phyloP scores from a whole-genome alignment of 2,888 invertebrate species.

The Tipula lateralis region DNA sequence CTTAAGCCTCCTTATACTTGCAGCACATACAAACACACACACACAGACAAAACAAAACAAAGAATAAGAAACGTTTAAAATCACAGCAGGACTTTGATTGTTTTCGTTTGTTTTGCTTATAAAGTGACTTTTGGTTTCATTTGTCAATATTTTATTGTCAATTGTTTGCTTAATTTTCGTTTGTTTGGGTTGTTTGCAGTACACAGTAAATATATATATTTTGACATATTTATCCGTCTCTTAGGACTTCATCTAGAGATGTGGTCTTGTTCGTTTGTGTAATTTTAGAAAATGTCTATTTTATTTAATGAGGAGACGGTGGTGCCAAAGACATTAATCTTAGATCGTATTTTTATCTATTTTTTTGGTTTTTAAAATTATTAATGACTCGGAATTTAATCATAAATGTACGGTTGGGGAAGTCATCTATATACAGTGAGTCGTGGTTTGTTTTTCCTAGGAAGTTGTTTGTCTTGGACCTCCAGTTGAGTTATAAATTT shows the following conservation, averaged over 20 bases:
- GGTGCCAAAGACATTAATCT: conserved; percentile 19
- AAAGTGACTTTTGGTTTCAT: conserved; percentile 26
- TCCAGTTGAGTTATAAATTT: background rate
- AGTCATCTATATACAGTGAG: background rate
- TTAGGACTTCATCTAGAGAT: background rate
- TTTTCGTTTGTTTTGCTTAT: background rate
- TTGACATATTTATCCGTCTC: conserved; percentile 19
- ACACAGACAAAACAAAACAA: too few relatives aligned
- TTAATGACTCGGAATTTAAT: background rate
- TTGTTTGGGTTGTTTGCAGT: background rate
- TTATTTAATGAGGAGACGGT: background rate
- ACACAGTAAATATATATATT: background rate
- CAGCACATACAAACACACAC: background rate
- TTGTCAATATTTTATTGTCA: conserved; percentile 7
- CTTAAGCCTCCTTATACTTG: conserved; percentile 25
- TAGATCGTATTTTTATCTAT: background rate
- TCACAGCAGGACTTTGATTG: conserved; percentile 25
- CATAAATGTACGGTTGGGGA: background rate
- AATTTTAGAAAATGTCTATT: background rate
- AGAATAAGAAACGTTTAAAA: conserved; percentile 27
- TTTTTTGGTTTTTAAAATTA: background rate
- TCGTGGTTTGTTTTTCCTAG: background rate
- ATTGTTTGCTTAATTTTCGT: conserved; percentile 2
- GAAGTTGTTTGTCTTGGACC: background rate
- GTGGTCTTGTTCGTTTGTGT: background rate